Evolutionary conservation across 1,140 invertebrate genomes (phyloP), one percentile per base, ranked within the genome.

Genomic region (Berghia stephanieae): DNA sequence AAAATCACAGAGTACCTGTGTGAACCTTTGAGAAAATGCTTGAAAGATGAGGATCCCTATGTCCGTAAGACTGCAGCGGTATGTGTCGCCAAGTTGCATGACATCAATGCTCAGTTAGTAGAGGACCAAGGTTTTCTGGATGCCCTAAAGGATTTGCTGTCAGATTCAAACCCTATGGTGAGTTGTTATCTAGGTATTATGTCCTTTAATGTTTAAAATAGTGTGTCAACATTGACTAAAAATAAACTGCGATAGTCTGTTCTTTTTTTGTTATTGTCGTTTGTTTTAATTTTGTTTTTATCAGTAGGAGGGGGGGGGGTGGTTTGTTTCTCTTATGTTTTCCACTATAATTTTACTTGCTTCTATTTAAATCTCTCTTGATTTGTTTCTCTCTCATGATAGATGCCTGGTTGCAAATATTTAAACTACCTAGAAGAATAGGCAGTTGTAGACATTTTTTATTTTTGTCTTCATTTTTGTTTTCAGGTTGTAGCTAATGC

Each of bases 1-100:
- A 99, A 99, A 91, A 99, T 99, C 84, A 99, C 98, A 2, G 98
- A 99, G 91, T 99, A 99, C 91, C 91, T 99, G 10, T 99, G 98
- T 91, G 98, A 99, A 88, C 98, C 98, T 3, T 91, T 99, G 78
- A 91, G 98, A 66, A 99, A 99, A 89, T 99, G 98, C 90, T 92
- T 99, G 82, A 89, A 89, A 78, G 98, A 99, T 91, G 98, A 99
- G 89, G 98, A 99, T 92, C 98, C 98, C 0, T 99, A 99, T 91
- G 98, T 99, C 0, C 92, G 98, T 68, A 99, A 99, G 91, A 99
- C 98, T 2, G 98, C 98, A 24, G 98, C 98, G 16, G 98, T 99
- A 40, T 99, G 98, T 89, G 98, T 99, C 24, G 98, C 98, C 38
- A 99, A 99, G 89, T 91, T 99, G 73, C 98, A 99, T 90, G 98